Evolutionary conservation across 2,888 invertebrate species (phyloP).

Genomic region (Orgyia antiqua): DNA sequence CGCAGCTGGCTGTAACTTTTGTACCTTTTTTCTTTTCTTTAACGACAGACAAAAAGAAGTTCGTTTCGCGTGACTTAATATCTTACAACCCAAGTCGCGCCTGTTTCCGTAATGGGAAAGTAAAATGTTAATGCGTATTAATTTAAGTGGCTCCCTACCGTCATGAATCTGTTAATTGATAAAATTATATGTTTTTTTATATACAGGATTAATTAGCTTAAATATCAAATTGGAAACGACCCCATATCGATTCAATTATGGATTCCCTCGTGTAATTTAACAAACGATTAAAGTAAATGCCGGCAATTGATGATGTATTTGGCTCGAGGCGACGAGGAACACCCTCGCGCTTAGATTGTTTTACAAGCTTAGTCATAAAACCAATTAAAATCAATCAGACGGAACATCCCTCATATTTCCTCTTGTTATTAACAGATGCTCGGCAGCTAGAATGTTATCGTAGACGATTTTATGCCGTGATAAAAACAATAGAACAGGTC

Average conservation of each 20-base stretch:
- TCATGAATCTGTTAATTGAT: conserved; percentile 43
- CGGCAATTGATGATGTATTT: too few relatives aligned
- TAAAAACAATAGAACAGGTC: too few relatives aligned
- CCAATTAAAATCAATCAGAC: too few relatives aligned
- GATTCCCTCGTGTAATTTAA: conserved; percentile 14
- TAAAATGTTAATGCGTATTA: conserved; percentile 65
- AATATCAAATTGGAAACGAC: conserved; percentile 26
- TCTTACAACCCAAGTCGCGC: conserved; percentile 46
- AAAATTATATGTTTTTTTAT: conserved; percentile 41
- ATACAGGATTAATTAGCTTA: conserved; percentile 43
- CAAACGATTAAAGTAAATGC: conserved; percentile 25
- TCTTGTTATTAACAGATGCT: too few relatives aligned
- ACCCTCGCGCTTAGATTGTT: too few relatives aligned
- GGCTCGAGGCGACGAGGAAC: too few relatives aligned
- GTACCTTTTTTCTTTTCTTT: conserved; percentile 52
- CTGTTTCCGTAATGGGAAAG: conserved; percentile 67
- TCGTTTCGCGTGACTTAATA: conserved; percentile 68
- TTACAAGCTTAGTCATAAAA: too few relatives aligned
- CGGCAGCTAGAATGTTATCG: too few relatives aligned
- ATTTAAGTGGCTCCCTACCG: conserved; percentile 43
- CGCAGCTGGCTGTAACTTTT: conserved; percentile 74
- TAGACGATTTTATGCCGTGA: too few relatives aligned
- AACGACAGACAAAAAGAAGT: conserved; percentile 54
- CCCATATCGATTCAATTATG: conserved; percentile 9
- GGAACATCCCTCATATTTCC: too few relatives aligned